A percentile compares a stretch with the other conserved stretches of the same genome.
phyloP scores from a whole-genome alignment of 2,113 vertebrate genomes.

The Meles meles region DNA sequence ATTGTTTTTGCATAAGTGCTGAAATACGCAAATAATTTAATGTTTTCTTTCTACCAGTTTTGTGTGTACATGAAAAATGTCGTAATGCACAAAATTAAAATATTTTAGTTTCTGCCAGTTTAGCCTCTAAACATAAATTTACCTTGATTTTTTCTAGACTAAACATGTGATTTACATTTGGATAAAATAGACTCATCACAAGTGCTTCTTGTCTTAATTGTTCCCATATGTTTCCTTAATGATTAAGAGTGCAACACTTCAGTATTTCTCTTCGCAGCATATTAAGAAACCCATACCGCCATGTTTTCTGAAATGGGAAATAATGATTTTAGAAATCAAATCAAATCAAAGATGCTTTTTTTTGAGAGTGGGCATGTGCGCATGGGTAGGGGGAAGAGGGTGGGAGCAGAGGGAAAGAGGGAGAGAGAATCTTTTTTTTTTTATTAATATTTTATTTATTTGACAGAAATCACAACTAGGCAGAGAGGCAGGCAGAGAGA shows the following conservation, averaged over 20 bases:
- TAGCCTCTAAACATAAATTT: background rate
- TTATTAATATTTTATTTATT: too few species aligned
- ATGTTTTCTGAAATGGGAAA: background rate
- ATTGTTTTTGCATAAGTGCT: background rate
- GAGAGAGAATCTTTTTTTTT: background rate
- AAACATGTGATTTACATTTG: background rate
- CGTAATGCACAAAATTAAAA: background rate
- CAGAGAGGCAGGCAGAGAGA: too few species aligned
- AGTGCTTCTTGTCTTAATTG: background rate
- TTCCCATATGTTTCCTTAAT: background rate
- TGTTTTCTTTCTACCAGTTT: background rate
- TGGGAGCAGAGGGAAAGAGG: background rate
- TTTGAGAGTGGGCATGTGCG: background rate
- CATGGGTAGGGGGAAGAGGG: background rate
- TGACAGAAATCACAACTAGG: too few species aligned
- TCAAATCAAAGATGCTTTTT: background rate
- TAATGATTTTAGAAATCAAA: background rate
- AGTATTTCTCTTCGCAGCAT: background rate
- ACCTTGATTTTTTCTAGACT: background rate
- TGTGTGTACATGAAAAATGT: background rate
- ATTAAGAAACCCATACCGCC: background rate
- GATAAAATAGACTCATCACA: background rate
- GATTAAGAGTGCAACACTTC: background rate
- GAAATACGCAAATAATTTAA: background rate
- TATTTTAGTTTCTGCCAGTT: background rate